Evolutionary conservation across 2,888 invertebrate species (phyloP), one percentile per base, ranked within the genome.

Genomic region (Tethea ocularis): DNA sequence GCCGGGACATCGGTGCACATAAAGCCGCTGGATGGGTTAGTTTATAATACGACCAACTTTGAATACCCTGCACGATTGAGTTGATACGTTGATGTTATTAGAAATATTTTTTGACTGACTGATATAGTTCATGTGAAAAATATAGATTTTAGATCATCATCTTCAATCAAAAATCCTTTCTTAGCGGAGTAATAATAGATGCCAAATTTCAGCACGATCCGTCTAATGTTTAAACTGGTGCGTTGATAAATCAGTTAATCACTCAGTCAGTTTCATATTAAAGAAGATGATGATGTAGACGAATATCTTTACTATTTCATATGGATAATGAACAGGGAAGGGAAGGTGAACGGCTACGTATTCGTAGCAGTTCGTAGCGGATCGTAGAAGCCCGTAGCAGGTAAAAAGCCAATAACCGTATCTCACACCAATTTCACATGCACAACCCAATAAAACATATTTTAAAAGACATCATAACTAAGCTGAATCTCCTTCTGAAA

Each of bases 1-100:
- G 46, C 20, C 46, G 46, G 52, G 52, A 62, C 68, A 60, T 46
- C 0, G 57, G 61, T 59, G 60, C 69, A 61, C 58, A 58, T 62
- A 58, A 51, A 53, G 56, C 36, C 20, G 46, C 46, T 46, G 56
- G 61, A 71, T 64, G 61, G 52, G 68, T 51, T 51, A 24, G n/a
- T n/a, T 38, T 38, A 38, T 38, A n/a, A n/a, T n/a, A 38, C 38
- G 6, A 0, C 29, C 22, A 36, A 55, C 55, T 36, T 38, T 38
- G 22, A 36, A 36, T 4, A 36, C 15, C 15, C 36, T 36, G 15
- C 4, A 36, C 15, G 36, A 15, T 36, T 15, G 5, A 15, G 36
- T 15, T 36, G 13, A 15, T 36, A 15, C 15, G 36, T 33, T 13
- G 13, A 33, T 13, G 33, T 33, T 33, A 33, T 33, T 33, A 33